Conservation (phyloP, 2,888 invertebrate species). For the Eupithecia tripunctaria region DNA sequence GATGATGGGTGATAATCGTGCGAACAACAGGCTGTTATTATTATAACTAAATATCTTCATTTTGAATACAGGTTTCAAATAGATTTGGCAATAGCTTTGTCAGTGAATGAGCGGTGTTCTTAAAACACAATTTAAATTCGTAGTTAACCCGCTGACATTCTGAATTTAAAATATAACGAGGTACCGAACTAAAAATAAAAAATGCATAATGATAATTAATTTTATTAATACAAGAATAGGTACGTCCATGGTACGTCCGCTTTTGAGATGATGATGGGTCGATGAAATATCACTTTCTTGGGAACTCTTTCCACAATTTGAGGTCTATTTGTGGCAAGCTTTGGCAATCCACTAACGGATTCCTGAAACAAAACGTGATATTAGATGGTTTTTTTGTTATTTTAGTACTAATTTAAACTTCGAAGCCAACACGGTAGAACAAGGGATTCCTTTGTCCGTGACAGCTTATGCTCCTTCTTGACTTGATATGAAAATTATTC, state of each 20-base stretch:
- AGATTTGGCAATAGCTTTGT: not conserved
- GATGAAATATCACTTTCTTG: not conserved
- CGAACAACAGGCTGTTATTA: too few relatives aligned
- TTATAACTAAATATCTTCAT: too few relatives aligned
- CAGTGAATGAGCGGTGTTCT: not conserved
- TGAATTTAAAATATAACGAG: too few relatives aligned
- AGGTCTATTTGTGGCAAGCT: constrained; percentile 31
- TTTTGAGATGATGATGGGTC: not conserved
- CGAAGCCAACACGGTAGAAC: not conserved
- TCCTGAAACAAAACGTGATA: constrained; percentile 35
- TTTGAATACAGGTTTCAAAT: not conserved
- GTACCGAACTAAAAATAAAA: not conserved
- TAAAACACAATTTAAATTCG: too few relatives aligned
- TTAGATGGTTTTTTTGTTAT: not conserved
- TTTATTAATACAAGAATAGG: too few relatives aligned
- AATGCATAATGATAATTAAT: not conserved
- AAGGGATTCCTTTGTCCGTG: not conserved
- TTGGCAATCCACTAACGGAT: constrained; percentile 31
- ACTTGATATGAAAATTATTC: not conserved
- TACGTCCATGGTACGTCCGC: not conserved
- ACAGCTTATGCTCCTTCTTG: not conserved
- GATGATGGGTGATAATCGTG: too few relatives aligned
- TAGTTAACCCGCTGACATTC: too few relatives aligned
- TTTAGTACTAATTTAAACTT: not conserved
- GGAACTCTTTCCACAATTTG: constrained; percentile 32